These are phyloP conservation scores for Microcebus jonahi DNA, from an alignment of 2,113 vertebrate genomes.

Conservation along the genomic window DNA sequence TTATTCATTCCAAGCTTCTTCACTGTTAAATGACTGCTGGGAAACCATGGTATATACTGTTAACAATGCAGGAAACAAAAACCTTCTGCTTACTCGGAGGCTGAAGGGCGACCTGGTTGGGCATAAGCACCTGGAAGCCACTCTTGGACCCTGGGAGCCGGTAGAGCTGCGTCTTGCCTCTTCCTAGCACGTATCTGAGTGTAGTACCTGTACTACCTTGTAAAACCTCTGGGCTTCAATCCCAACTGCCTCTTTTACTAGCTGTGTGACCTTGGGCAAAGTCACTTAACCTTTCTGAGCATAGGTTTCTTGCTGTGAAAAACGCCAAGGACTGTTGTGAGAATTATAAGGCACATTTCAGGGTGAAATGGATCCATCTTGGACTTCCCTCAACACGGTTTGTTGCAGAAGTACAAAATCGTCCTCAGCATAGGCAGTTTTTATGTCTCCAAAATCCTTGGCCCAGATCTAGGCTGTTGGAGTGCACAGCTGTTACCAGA, in stretches of 20 bases:
- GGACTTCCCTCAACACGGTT: not conserved
- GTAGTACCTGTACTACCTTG: not conserved
- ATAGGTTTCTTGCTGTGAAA: not conserved
- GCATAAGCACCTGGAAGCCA: not conserved
- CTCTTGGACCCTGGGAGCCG: not conserved
- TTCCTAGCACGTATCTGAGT: not conserved
- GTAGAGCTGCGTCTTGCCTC: not conserved
- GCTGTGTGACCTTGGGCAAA: not conserved
- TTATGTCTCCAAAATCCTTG: not conserved
- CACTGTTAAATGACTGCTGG: no score
- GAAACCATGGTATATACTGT: no score
- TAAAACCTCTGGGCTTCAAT: not conserved
- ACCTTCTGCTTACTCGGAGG: not conserved
- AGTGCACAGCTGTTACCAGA: no score
- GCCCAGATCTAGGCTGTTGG: not conserved
- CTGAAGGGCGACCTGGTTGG: not conserved
- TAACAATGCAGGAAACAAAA: not conserved
- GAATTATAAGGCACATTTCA: not conserved
- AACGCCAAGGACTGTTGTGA: not conserved
- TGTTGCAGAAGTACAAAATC: not conserved
- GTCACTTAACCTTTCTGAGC: not conserved
- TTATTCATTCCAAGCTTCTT: not conserved
- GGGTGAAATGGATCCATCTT: no score
- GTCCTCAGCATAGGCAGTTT: no score
- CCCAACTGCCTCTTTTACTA: not conserved